Evolutionary conservation across 2,113 vertebrate genomes (phyloP), one percentile per base, ranked within the genome.

Genomic region (Candoia aspera): DNA sequence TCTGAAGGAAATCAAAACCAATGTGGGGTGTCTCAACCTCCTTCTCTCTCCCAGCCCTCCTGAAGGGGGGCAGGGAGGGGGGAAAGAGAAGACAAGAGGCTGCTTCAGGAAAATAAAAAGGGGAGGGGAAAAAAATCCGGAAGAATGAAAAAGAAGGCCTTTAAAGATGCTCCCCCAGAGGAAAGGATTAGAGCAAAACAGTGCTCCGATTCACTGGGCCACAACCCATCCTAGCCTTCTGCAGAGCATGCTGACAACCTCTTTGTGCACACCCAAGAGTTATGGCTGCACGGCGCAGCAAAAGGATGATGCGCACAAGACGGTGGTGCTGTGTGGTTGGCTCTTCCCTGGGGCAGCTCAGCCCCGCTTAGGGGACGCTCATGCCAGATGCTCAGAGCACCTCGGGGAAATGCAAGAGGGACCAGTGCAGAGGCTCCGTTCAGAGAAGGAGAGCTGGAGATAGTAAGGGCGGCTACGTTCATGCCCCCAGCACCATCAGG

Each of bases 341-440:
- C 15, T 73, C 5, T 6, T 58, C 3, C 55, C 73, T 49, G 89
- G 90, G 94, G 88, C 92, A 90, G 62, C 15, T 13, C 53, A 91
- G 58, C 88, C 23, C 92, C 53, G 23, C 29, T 1, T 12, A 8
- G 68, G 19, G 64, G 49, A 11, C 1, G 54, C 11, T n/a, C 26
- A 23, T 37, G 3, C 91, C 64, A 87, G 91, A 58, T 58, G 42
- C 55, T 21, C 2, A 0, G 2, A 33, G 60, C 2, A 2, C 42
- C 21, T 42, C 42, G 86, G 42, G 10, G 4, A 8, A 59, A 49
- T 1, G 29, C 3, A 57, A 6, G 53, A 13, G 3, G 1, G 12
- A 29, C 12, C 8, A 8, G 24, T 12, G 13, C 90, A 54, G 33
- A 17, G 6, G 58, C 59, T 4, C 26, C 8, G 13, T 24, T 54